These are phyloP conservation scores for Rhea americana DNA, from an alignment of 2,113 vertebrate species.

Conservation along the genomic window DNA sequence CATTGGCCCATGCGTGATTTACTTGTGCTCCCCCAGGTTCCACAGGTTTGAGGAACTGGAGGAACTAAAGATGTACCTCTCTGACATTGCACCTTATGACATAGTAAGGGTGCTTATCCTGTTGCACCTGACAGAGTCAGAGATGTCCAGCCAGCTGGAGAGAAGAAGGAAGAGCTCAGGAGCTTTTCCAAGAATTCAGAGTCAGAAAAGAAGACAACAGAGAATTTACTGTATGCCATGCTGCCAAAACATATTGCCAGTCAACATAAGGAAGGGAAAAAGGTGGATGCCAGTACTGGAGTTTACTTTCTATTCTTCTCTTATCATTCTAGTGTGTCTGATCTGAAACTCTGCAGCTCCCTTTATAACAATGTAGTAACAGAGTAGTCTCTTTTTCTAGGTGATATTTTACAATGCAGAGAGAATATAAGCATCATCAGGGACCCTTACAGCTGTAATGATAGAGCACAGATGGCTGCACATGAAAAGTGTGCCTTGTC, in stretches of 20 bases:
- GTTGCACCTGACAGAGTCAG: constrained; percentile 73
- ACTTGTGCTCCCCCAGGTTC: constrained; percentile 74
- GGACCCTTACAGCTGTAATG: not conserved
- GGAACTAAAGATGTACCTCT: constrained; percentile 71
- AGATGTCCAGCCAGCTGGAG: constrained; percentile 80
- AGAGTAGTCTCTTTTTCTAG: not conserved
- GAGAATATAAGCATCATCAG: not conserved
- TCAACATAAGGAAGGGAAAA: constrained; percentile 80
- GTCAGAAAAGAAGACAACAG: constrained; percentile 80
- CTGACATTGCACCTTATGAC: constrained; percentile 73
- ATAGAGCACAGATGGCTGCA: constrained; percentile 23
- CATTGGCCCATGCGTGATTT: constrained; percentile 33
- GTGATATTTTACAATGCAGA: not conserved
- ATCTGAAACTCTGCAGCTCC: not conserved
- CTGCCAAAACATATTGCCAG: constrained; percentile 79
- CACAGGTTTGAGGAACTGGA: constrained; percentile 76
- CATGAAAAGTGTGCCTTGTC: not conserved
- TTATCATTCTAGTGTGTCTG: not conserved
- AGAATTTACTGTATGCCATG: constrained; percentile 80
- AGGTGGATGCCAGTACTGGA: constrained; percentile 73
- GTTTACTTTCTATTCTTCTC: not conserved
- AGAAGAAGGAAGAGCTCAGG: constrained; percentile 78
- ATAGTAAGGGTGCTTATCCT: constrained; percentile 74
- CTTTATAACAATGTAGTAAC: not conserved
- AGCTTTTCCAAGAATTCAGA: constrained; percentile 78